Evolutionary conservation across 2,113 vertebrate species (phyloP), one percentile per base, ranked within the genome.

Genomic region (Crotalus helleri): DNA sequence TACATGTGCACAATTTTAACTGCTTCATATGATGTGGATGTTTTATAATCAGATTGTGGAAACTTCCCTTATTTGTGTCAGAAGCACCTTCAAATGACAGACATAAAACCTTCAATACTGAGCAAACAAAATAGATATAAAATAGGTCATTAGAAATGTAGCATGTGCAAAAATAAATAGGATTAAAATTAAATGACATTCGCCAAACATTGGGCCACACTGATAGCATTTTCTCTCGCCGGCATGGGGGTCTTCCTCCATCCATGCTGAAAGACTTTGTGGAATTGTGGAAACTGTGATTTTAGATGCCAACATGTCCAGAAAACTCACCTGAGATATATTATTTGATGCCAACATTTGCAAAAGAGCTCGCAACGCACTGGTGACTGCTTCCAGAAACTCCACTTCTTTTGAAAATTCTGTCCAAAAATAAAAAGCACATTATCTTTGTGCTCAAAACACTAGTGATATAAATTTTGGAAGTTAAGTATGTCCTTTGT

Each of bases 281-380:
- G 88, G 92, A 81, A 57, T 58, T n/a, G 49, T 23, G 89, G 92
- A 81, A 93, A 74, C 64, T 33, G 12, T 69, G n/a, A 33, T 15
- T 3, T 33, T 33, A 74, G 64, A 81, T 6, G 69, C n/a, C 33
- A 8, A 39, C n/a, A 39, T 33, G 15, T 21, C 69, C 33, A 15
- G 88, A 44, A 23, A 29, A 92, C 96, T 97, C 97, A 99, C 99
- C 98, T 99, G 99, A 51, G 99, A 94, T 95, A 99, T 98, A 94
- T 98, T 99, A 96, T 98, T 98, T 91, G 98, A 98, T n/a, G 99
- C 98, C 96, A 99, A 98, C 94, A 98, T 99, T 97, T 99, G 98
- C 74, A 99, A 95, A 59, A 99, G 98, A 91, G 99, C 99, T 26
- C 99, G 98, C 96, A 99, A 97, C 91, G 99, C 99, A 13, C 99